Conservation (phyloP, 2,888 invertebrate genomes). For the Ennomos fuscantarius region DNA sequence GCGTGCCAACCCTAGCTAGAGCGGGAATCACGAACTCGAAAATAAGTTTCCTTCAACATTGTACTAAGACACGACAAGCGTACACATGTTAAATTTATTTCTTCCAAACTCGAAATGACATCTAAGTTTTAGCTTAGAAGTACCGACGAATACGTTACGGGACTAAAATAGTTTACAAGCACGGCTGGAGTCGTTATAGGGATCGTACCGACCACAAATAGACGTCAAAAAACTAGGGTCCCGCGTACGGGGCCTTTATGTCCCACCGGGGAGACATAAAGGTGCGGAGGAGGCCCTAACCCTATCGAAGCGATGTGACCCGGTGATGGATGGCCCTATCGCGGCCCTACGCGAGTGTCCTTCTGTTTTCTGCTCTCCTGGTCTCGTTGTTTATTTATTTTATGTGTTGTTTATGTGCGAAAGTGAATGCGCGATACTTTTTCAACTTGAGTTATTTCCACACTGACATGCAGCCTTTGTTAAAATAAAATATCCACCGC, state of each 20-base stretch:
- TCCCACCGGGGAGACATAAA: constrained; percentile 82
- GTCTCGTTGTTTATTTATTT: constrained; percentile 79
- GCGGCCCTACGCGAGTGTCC: constrained; percentile 72
- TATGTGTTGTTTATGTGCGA: constrained; percentile 79
- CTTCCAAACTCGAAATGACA: constrained; percentile 17
- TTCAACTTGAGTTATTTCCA: constrained; percentile 37
- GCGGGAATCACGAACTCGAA: constrained; percentile 35
- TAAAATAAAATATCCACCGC: constrained; percentile 13
- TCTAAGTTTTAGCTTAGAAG: constrained; percentile 13
- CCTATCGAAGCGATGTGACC: constrained; percentile 83
- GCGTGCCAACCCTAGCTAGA: constrained; percentile 48
- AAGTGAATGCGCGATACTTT: constrained; percentile 45
- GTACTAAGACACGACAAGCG: constrained; percentile 25
- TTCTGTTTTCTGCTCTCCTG: constrained; percentile 67
- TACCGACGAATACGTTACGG: constrained; percentile 18
- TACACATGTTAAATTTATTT: constrained; percentile 33
- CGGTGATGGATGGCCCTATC: constrained; percentile 82
- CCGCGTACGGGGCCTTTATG: constrained; percentile 75
- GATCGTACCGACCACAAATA: constrained; percentile 80
- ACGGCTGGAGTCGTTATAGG: constrained; percentile 70
- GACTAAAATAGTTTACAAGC: constrained; percentile 54
- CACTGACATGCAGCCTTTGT: constrained; percentile 22
- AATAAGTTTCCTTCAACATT: constrained; percentile 40
- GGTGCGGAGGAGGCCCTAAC: constrained; percentile 82
- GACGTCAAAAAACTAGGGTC: constrained; percentile 83